phyloP scores from a whole-genome alignment of 2,888 invertebrate genomes.

The Pasiphila rectangulata region DNA sequence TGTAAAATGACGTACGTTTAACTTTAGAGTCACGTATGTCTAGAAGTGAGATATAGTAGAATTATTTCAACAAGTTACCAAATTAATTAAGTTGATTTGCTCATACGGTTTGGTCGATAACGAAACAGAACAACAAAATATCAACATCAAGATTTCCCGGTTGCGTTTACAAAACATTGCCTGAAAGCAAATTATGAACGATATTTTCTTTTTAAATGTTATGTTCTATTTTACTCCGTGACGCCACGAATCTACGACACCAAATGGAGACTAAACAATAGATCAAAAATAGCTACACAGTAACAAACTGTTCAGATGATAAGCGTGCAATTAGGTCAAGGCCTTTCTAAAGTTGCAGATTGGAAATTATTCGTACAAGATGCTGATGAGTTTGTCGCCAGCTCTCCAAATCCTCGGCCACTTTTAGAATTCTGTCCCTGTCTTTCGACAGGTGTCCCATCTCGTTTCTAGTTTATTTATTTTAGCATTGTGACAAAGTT shows the following conservation, averaged over 20 bases:
- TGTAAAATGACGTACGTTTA: no score
- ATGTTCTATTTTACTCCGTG: background rate
- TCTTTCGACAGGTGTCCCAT: slow-evolving; percentile 18
- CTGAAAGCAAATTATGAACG: background rate
- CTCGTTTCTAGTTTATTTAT: slow-evolving; percentile 23
- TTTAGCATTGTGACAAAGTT: slow-evolving; percentile 21
- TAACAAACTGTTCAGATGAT: slow-evolving; percentile 8
- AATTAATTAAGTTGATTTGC: no score
- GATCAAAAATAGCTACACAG: slow-evolving; percentile 12
- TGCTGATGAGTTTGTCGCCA: slow-evolving; percentile 1
- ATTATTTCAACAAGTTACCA: no score
- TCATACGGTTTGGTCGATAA: no score
- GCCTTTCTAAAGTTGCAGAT: slow-evolving; percentile 5
- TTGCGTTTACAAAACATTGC: slow-evolving; percentile 6
- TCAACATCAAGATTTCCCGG: slow-evolving; percentile 3
- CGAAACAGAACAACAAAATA: slow-evolving; percentile 1
- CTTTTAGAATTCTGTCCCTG: slow-evolving; percentile 11
- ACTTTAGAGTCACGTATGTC: no score
- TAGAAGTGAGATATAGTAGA: no score
- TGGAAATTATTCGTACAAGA: background rate
- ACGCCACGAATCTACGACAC: slow-evolving; percentile 2
- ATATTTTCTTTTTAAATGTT: background rate
- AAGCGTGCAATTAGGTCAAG: slow-evolving; percentile 28
- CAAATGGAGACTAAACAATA: slow-evolving; percentile 16
- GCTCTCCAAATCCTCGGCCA: slow-evolving; percentile 2